Percentiles rank a stretch among this genome's conserved stretches.
These are phyloP conservation scores for Heliconius congener DNA, from an alignment of 1,140 invertebrate genomes.

Conservation along the genomic window DNA sequence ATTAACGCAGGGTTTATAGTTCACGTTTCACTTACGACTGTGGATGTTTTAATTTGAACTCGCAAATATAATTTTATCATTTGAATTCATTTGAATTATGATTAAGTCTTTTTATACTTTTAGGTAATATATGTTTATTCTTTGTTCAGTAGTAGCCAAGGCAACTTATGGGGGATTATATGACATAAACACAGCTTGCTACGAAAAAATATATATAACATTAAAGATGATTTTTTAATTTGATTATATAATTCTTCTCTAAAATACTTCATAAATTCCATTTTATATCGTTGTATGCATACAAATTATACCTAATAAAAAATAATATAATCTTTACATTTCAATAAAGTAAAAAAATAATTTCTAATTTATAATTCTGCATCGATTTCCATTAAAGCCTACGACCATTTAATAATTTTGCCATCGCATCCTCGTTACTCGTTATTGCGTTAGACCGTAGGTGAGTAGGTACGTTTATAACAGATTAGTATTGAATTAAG, in stretches of 20 bases:
- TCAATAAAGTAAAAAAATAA: neutral
- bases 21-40: constrained; percentile 13
- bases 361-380: too few relatives aligned
- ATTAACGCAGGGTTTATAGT: constrained; percentile 22
- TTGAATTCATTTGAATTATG: neutral
- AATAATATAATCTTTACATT: too few relatives aligned
- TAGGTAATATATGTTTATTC: neutral
- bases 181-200: too few relatives aligned
- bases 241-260: neutral
- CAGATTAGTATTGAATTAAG: neutral
- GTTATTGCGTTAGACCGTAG: neutral
- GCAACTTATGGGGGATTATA: too few relatives aligned
- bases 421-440: neutral
- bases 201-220: too few relatives aligned
- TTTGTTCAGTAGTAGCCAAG: neutral
- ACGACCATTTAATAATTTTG: neutral
- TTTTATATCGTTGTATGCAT: too few relatives aligned
- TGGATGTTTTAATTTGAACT: neutral
- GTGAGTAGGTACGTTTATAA: neutral
- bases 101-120: neutral
- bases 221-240: too few relatives aligned
- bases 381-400: neutral
- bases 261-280: neutral
- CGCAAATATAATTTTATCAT: neutral
- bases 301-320: too few relatives aligned